phyloP scores from a whole-genome alignment of 1,140 invertebrate species.

The Cyrtorhinus lividipennis region DNA sequence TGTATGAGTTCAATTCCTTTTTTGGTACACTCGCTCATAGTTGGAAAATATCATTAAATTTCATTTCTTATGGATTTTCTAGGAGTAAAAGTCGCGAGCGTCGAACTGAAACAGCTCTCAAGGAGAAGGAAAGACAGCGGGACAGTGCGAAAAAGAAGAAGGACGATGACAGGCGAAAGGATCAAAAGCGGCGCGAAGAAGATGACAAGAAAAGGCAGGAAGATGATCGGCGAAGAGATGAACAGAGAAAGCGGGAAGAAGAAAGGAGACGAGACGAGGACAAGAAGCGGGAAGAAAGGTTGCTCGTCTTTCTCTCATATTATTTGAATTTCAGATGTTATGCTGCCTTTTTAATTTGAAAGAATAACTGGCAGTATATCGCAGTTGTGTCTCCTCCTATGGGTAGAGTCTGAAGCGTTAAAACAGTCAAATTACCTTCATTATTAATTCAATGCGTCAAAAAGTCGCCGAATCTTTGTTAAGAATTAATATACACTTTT shows the following conservation, averaged over 20 bases:
- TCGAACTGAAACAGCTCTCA: too few species aligned
- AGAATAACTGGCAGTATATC: conserved; percentile 5
- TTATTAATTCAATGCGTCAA: too few species aligned
- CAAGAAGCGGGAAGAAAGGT: conserved; percentile 24
- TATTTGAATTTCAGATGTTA: not conserved
- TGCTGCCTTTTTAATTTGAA: not conserved
- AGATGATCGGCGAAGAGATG: conserved; percentile 33
- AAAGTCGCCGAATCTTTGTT: too few species aligned
- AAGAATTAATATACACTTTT: too few species aligned
- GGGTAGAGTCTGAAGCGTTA: too few species aligned
- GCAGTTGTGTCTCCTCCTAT: too few species aligned
- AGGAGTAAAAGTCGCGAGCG: too few species aligned
- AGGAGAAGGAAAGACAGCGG: conserved; percentile 3
- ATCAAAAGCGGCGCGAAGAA: conserved; percentile 24
- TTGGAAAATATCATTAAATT: too few species aligned
- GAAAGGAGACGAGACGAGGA: conserved; percentile 27
- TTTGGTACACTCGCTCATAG: too few species aligned
- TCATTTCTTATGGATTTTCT: too few species aligned
- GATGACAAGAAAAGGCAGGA: conserved; percentile 32
- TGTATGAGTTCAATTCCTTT: too few species aligned
- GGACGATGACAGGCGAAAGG: conserved; percentile 28
- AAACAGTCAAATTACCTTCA: too few species aligned
- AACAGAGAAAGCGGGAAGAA: conserved; percentile 27
- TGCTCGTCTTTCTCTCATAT: not conserved
- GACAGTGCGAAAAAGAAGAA: conserved; percentile 27